Evolutionary conservation across 2,113 vertebrate species (phyloP).

Genomic region (Nycticryphes semicollaris): DNA sequence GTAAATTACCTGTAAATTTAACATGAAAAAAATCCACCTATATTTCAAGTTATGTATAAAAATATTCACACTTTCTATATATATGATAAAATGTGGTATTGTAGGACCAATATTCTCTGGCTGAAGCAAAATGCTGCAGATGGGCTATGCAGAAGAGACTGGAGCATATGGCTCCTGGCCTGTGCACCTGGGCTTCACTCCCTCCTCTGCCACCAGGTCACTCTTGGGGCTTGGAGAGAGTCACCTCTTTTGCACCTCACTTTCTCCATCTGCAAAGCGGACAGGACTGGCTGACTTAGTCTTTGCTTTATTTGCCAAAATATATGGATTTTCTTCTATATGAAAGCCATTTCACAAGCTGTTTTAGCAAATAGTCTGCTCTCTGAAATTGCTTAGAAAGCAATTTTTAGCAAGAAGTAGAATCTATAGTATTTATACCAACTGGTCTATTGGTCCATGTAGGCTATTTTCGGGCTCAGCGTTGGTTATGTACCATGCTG

Average conservation of each 20-base stretch:
- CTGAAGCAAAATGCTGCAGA: not conserved
- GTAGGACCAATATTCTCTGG: not conserved
- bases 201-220: not conserved
- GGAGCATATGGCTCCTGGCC: not conserved
- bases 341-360: not conserved
- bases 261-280: not conserved
- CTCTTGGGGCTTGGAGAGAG: not conserved
- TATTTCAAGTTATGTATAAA: not conserved
- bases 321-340: not conserved
- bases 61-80: not conserved
- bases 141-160: not conserved
- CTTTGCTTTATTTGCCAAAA: not conserved
- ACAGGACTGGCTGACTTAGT: not conserved
- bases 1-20: conserved; percentile 58
- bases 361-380: not conserved
- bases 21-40: not conserved
- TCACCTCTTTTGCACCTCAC: not conserved
- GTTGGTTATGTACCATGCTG: fast-evolving
- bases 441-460: not conserved
- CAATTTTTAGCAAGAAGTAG: not conserved
- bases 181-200: not conserved
- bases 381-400: not conserved
- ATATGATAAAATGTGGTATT: not conserved
- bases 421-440: not conserved
- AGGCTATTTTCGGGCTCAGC: not conserved